These are phyloP conservation scores for Panthera uncia DNA, from an alignment of 2,113 vertebrate species.

Conservation along the genomic window DNA sequence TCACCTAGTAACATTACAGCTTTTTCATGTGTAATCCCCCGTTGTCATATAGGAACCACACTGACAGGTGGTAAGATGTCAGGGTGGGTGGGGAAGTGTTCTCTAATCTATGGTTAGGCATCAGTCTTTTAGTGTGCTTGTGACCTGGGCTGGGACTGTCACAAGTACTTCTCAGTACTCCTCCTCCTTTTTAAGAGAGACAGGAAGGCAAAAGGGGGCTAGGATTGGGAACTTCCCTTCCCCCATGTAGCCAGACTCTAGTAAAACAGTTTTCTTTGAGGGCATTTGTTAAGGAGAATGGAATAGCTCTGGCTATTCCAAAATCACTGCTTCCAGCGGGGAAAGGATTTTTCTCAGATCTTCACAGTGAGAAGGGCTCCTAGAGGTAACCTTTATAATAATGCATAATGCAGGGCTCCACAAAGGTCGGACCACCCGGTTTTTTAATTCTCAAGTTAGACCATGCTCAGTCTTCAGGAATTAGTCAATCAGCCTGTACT, in stretches of 20 bases:
- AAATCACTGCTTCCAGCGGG: not conserved
- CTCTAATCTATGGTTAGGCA: not conserved
- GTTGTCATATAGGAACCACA: not conserved
- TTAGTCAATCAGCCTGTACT: no score
- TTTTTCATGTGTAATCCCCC: not conserved
- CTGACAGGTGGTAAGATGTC: fast-evolving
- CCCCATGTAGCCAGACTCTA: no score
- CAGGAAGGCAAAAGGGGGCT: not conserved
- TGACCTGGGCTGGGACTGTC: not conserved
- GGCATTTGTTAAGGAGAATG: not conserved
- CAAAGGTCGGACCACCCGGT: not conserved
- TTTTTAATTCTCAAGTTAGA: not conserved
- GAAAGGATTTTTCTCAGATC: not conserved
- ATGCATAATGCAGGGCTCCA: not conserved
- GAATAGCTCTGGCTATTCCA: not conserved
- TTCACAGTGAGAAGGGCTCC: not conserved
- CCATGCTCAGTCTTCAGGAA: not conserved
- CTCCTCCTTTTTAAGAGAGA: not conserved
- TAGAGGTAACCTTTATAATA: not conserved
- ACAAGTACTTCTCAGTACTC: not conserved
- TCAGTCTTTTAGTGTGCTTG: not conserved
- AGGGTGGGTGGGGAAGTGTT: not conserved
- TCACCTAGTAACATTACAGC: not conserved
- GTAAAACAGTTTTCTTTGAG: not conserved
- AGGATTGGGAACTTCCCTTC: not conserved